phyloP scores from a whole-genome alignment of 1,140 invertebrate species.

The Papilio xuthus region DNA sequence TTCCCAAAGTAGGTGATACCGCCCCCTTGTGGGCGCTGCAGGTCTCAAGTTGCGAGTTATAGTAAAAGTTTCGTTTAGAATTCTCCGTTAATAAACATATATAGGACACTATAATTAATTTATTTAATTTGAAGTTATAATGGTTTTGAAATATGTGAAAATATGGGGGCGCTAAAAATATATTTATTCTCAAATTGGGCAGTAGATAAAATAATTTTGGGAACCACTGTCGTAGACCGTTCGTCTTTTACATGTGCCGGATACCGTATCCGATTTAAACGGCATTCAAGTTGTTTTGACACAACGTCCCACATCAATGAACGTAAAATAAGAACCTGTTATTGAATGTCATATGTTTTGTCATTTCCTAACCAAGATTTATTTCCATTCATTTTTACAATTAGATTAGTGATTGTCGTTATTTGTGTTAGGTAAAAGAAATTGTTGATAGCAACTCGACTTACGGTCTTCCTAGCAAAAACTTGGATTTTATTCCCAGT shows the following conservation, averaged over 20 bases:
- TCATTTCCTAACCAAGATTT: not conserved
- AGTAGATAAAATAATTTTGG: too few species aligned
- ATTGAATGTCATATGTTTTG: conserved; percentile 26
- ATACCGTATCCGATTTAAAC: conserved; percentile 46
- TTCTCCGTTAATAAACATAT: too few species aligned
- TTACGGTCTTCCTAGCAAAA: not conserved
- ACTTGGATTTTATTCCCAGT: not conserved
- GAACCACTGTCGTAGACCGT: too few species aligned
- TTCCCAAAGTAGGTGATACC: too few species aligned
- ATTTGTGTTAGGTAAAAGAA: not conserved
- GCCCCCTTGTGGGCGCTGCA: too few species aligned
- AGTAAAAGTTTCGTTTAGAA: too few species aligned
- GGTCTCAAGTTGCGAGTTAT: too few species aligned
- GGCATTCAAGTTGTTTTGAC: conserved; percentile 47
- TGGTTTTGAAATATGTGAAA: too few species aligned
- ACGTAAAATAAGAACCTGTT: conserved; percentile 55
- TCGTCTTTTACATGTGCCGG: conserved; percentile 40
- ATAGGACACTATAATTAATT: too few species aligned
- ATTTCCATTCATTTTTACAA: not conserved
- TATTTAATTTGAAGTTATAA: too few species aligned
- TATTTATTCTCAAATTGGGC: too few species aligned
- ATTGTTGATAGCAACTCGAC: not conserved
- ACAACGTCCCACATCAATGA: conserved; percentile 50
- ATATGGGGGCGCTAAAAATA: too few species aligned
- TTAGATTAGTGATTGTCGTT: conserved; percentile 1